Base-by-base conservation (phyloP, 2,888 invertebrate genomes). In the Drosophila longiperda region DNA sequence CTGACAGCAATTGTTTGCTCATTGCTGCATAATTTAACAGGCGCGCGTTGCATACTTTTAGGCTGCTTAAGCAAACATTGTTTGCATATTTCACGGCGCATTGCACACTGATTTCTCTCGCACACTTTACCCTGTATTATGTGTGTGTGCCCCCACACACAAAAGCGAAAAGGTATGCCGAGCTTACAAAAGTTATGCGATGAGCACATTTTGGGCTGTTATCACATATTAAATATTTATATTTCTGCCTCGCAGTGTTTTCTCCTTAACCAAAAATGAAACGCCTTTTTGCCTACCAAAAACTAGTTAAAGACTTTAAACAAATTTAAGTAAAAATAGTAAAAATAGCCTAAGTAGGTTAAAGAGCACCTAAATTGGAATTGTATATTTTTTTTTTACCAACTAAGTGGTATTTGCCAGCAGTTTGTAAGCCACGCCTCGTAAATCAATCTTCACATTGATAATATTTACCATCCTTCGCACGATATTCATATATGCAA, bases 1-100 rank as follows among this genome's bases (percentile, higher is more conserved):
- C 81, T 82, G 85, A 71, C 89, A 80, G 78, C 87, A 89, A 89
- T 85, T 87, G 88, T 87, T 87, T 87, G 83, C 86, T 74, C 86
- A 80, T 81, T 81, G 80, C 88, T 89, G 87, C 83, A 87, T 89
- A 87, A 87, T 87, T 88, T 83, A 82, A 64, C 79, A 45, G 54
- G 52, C 62, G 61, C 63, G 64, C 54, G 50, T 57, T 80, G 83
- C 82, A 84, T 76, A 83, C 69, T 82, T 84, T 87, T 81, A 75
- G 77, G 86, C 80, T 75, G 78, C 85, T 78, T 78, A 74, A 78
- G 70, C 70, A 84, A 81, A 71, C 82, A 84, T 83, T 87, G 75
- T 84, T 89, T 87, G 87, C 88, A 88, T 89, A 89, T 89, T 86
- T 87, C 75, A 83, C 85, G 67, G 83, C 63, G 82, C 76, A 80